A percentile compares a stretch with the other conserved stretches of the same genome.
Evolutionary conservation across 2,888 invertebrate genomes (phyloP).

Genomic region (Papilio demoleus): DNA sequence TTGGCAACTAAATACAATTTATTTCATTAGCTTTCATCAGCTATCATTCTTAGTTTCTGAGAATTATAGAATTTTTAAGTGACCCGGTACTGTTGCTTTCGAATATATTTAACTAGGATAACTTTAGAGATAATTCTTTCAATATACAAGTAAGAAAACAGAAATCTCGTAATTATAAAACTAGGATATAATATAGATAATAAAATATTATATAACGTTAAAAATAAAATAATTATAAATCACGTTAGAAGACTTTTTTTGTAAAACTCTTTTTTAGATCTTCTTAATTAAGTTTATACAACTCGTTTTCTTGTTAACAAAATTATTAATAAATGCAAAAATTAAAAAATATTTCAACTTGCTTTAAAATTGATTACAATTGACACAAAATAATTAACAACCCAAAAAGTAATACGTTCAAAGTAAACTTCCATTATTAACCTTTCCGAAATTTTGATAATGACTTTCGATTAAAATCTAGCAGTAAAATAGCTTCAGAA

Average conservation of each 20-base stretch:
- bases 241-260: no score
- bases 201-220: neutral
- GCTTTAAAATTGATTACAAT: neutral
- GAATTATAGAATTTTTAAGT: no score
- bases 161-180: neutral
- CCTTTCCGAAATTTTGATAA: conserved; percentile 14
- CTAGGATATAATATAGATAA: neutral
- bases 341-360: neutral
- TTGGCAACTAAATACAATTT: no score
- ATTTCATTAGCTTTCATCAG: no score
- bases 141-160: neutral
- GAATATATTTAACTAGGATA: neutral
- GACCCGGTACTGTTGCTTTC: no score
- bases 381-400: neutral
- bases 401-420: neutral
- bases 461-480: conserved; percentile 11
- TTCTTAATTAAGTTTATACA: neutral
- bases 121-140: neutral
- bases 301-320: no score
- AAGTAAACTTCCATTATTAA: conserved; percentile 18
- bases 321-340: neutral
- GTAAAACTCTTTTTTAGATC: no score
- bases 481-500: conserved; percentile 5
- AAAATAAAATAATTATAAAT: neutral
- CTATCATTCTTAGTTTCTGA: no score